Conservation (phyloP, 2,113 vertebrate genomes). For the Trichechus manatus region DNA sequence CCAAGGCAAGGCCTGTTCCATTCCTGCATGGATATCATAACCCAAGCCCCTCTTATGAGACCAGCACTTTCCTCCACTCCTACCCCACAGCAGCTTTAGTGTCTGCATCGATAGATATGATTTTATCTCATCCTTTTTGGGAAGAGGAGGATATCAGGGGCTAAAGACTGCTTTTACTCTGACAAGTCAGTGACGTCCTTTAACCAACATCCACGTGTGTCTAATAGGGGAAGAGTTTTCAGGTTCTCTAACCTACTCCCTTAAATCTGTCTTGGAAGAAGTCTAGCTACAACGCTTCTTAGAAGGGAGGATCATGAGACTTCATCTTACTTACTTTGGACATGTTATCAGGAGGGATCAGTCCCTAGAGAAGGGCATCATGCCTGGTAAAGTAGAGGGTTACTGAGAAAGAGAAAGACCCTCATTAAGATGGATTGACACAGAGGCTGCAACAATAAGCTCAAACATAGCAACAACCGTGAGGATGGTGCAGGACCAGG, state of each 20-base stretch:
- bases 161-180: neutral
- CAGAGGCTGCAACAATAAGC: neutral
- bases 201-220: neutral
- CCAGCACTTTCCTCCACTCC: too few relatives aligned
- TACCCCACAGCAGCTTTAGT: too few relatives aligned
- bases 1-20: neutral
- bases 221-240: rapidly evolving
- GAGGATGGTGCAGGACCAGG: neutral
- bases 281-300: neutral
- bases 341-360: neutral
- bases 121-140: neutral
- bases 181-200: neutral
- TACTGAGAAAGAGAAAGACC: too few relatives aligned
- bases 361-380: neutral
- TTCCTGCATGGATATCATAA: neutral
- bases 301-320: neutral
- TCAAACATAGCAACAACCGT: neutral
- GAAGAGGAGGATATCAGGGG: neutral
- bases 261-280: neutral
- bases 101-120: neutral
- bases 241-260: neutral
- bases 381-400: too few relatives aligned
- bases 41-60: neutral
- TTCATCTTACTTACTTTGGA: neutral
- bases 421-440: neutral